A percentile compares a stretch with the other conserved stretches of the same genome.
Evolutionary conservation across 2,113 vertebrate species (phyloP).

Genomic region (Rostratula benghalensis): DNA sequence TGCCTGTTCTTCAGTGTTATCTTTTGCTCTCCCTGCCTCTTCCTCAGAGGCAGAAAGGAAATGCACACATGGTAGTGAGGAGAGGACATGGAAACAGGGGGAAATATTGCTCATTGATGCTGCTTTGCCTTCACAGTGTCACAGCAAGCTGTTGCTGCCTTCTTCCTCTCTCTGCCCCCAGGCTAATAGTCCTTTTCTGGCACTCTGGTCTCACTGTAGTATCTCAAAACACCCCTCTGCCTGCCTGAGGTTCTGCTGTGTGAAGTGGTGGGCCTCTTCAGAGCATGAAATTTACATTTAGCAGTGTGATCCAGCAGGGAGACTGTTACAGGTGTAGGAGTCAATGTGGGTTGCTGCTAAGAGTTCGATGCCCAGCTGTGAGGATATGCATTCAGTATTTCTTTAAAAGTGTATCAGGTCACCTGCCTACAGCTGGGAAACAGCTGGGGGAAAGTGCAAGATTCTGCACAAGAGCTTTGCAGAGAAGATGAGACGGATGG

Average conservation of each 20-base stretch:
- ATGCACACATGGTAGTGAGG: neutral
- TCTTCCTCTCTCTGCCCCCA: neutral
- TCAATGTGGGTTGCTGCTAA: neutral
- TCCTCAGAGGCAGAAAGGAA: neutral
- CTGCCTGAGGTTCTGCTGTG: neutral
- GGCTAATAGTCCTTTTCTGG: neutral
- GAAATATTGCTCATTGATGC: neutral
- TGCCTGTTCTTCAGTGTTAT: neutral
- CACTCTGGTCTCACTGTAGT: neutral
- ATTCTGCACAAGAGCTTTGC: neutral
- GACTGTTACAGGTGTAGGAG: neutral
- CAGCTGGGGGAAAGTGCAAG: neutral
- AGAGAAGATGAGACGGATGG: neutral
- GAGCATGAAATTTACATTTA: neutral
- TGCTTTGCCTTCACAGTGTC: neutral
- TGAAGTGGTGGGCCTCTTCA: neutral
- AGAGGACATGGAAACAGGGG: neutral
- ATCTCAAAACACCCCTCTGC: neutral
- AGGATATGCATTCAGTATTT: neutral
- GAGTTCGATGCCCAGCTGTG: neutral
- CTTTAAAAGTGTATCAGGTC: neutral
- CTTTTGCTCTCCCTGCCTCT: conserved; percentile 4
- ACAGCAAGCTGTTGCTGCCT: neutral
- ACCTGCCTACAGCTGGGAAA: conserved; percentile 27
- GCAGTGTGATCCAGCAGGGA: neutral